Conservation (phyloP, 2,888 invertebrate genomes). For the Eurois occulta region DNA sequence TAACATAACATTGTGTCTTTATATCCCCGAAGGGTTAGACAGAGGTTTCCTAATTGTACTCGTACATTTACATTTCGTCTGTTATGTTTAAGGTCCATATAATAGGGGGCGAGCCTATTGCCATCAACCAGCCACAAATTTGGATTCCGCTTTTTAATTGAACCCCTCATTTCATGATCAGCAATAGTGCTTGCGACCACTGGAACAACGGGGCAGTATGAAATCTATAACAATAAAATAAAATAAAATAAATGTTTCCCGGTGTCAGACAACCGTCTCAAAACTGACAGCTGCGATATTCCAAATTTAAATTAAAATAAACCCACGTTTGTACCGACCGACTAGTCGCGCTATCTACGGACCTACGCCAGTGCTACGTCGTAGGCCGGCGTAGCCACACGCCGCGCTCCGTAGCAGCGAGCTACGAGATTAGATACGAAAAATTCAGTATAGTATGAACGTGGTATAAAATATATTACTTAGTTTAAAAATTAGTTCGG, state of each 20-base stretch:
- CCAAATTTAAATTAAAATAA: constrained; percentile 58
- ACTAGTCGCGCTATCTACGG: constrained; percentile 45
- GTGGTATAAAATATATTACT: constrained; percentile 10
- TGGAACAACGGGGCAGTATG: neutral
- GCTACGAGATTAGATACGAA: constrained; percentile 77
- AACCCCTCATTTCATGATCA: neutral
- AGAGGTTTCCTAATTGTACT: neutral
- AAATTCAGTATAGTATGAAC: constrained; percentile 49
- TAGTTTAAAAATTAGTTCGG: constrained; percentile 36
- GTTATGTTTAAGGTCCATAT: neutral
- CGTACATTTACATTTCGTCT: neutral
- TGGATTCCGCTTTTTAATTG: neutral
- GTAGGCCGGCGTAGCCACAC: constrained; percentile 85
- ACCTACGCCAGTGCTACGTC: constrained; percentile 85
- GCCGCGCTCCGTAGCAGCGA: constrained; percentile 73
- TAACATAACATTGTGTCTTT: neutral
- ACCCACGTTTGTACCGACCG: constrained; percentile 30
- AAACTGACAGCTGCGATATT: constrained; percentile 41
- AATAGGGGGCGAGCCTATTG: neutral
- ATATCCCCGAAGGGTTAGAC: neutral
- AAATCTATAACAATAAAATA: neutral
- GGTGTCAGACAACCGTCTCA: neutral
- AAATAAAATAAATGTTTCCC: neutral
- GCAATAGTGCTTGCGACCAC: neutral
- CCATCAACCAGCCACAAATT: neutral